Evolutionary conservation across 2,113 vertebrate genomes (phyloP).

Genomic region (Paramisgurnus dabryanus): DNA sequence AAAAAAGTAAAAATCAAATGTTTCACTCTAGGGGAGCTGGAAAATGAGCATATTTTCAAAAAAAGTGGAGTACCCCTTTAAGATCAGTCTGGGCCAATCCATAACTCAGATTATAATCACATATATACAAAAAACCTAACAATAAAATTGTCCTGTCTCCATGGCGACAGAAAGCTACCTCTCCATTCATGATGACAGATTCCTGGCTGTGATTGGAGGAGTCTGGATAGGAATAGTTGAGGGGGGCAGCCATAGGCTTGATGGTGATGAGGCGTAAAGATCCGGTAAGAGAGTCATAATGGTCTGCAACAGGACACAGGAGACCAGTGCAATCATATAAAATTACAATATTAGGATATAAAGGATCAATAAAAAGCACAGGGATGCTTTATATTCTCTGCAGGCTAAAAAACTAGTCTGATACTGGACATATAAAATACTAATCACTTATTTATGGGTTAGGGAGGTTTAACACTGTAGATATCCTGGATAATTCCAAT

Average conservation of each 20-base stretch:
- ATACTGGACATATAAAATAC: background rate
- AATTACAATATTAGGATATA: background rate
- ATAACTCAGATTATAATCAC: background rate
- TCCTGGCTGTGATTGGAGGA: constrained; percentile 89
- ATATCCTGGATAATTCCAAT: too few species aligned
- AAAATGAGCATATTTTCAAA: too few species aligned
- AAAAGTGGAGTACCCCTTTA: too few species aligned
- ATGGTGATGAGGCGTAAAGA: constrained; percentile 93
- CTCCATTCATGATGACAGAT: constrained; percentile 86
- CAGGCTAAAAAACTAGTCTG: constrained; percentile 3
- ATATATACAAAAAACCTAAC: background rate
- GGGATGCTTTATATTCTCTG: constrained; percentile 21
- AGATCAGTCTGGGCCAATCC: too few species aligned
- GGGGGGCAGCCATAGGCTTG: constrained; percentile 85
- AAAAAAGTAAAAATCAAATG: too few species aligned
- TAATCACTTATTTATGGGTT: constrained; percentile 14
- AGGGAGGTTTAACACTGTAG: background rate
- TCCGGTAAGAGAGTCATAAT: constrained; percentile 89
- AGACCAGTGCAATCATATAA: constrained; percentile 50
- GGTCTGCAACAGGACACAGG: constrained; percentile 72
- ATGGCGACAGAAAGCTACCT: constrained; percentile 74
- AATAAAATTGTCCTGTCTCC: constrained; percentile 9
- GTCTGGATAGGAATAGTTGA: constrained; percentile 80
- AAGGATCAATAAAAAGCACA: background rate
- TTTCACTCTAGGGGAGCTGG: too few species aligned